Conservation (phyloP, 1,140 invertebrate species). For the Drosophila rufa region DNA sequence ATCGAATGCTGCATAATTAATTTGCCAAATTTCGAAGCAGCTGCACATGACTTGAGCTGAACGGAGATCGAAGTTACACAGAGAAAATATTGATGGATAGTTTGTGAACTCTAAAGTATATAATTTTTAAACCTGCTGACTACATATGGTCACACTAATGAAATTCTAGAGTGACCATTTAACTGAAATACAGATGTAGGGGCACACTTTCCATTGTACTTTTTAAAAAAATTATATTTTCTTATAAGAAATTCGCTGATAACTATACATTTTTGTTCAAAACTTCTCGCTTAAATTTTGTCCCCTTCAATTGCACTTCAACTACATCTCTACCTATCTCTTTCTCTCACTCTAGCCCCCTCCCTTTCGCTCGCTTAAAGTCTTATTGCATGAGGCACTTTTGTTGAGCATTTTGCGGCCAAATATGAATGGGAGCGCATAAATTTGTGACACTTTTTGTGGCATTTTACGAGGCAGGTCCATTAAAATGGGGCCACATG, state of each 20-base stretch:
- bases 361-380: slow-evolving; percentile 13
- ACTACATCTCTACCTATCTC: slow-evolving; percentile 18
- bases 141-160: background rate
- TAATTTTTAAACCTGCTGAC: too few relatives aligned
- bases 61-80: slow-evolving; percentile 35
- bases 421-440: slow-evolving; percentile 71
- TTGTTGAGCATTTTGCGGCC: slow-evolving; percentile 59
- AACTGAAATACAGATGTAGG: background rate
- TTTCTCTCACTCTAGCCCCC: background rate
- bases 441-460: slow-evolving; percentile 80
- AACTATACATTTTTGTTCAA: background rate
- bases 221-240: too few relatives aligned
- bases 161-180: background rate
- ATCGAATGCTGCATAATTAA: slow-evolving; percentile 74
- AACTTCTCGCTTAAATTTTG: background rate
- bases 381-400: slow-evolving; percentile 37
- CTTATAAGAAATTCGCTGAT: background rate
- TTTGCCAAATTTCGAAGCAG: slow-evolving; percentile 51
- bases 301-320: slow-evolving; percentile 26
- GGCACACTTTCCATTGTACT: too few relatives aligned
- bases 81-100: background rate
- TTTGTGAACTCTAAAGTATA: too few relatives aligned
- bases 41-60: slow-evolving; percentile 44
- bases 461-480: slow-evolving; percentile 77
- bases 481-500: slow-evolving; percentile 80